Evolutionary conservation across 2,888 invertebrate species (phyloP), one percentile per base, ranked within the genome.

Genomic region (Lasioglossum morio): DNA sequence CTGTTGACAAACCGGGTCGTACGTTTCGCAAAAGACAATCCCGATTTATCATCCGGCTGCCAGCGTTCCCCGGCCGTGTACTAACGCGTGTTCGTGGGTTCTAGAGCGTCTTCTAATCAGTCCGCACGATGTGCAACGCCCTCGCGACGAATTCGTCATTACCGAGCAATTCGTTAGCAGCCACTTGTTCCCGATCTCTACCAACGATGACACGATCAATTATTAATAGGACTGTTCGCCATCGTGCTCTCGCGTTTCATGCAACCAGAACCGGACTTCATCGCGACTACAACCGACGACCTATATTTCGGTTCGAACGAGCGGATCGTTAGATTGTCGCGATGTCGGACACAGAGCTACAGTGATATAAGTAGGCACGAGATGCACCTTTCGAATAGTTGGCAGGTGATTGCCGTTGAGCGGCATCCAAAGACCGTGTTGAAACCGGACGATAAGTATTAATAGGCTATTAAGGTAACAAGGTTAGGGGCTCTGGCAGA

Each of bases 151-250:
- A 90, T 91, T 91, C 90, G 91, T 92, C 90, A 92, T 91, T 89
- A 90, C 91, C 85, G 81, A 19, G 89, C 90, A 82, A 88, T 91
- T 93, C 92, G 92, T 93, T 92, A 92, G 89, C 5, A 92, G 90
- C 80, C 82, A 30, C 63, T 81, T 82, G 89, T 91, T 91, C 92
- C 34, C 91, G 89, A 92, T 92, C 89, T 89, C 88, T 16, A 82
- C 84, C 81, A 79, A 73, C 79, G 72, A 69, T 66, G 46, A 63
- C 66, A 19, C 19, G 69, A n/a, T 76, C 77, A 76, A 84, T 86
- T 88, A 88, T 91, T 88, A 89, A 89, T 86, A 88, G 81, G 53
- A 19, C 48, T 27, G 19, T 19, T 60, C 27, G 60, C 27, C 14
- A 43, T 27, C 48, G 3, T 60, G 23, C 60, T 53, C 75, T 53